These are phyloP conservation scores for Galbula dea DNA, from an alignment of 2,113 vertebrate species.

Conservation along the genomic window DNA sequence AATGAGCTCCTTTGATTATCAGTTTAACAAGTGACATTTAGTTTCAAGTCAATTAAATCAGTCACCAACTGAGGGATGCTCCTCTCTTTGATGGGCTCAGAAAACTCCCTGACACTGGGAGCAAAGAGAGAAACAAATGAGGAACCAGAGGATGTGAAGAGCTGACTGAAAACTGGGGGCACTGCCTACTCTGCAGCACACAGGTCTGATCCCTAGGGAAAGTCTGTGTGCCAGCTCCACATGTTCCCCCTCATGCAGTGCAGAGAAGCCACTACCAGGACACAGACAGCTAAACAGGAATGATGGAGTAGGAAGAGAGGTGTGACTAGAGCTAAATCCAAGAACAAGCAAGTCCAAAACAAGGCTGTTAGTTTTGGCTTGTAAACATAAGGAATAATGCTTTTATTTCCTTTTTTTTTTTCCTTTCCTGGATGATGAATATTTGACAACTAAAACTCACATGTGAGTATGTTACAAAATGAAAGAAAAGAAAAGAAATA, in stretches of 20 bases:
- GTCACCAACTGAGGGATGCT: neutral
- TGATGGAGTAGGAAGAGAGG: neutral
- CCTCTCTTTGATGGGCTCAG: neutral
- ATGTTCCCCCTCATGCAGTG: fast-evolving
- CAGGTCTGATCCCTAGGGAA: neutral
- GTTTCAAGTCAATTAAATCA: constrained; percentile 35
- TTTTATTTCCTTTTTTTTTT: neutral
- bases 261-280: neutral
- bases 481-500: neutral
- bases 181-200: neutral
- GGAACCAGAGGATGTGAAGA: neutral
- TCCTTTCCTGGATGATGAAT: neutral
- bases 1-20: neutral
- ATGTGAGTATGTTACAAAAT: neutral
- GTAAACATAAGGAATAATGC: neutral
- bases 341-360: neutral
- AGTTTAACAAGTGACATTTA: constrained; percentile 27
- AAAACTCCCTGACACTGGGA: neutral
- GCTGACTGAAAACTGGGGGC: neutral
- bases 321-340: neutral
- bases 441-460: neutral
- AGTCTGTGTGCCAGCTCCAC: neutral
- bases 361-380: neutral
- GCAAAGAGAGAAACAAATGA: neutral
- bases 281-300: neutral